Percentiles rank a stretch among this genome's conserved stretches.
Conservation (phyloP, 1,140 invertebrate species). For the Schlechtendalia chinensis region DNA sequence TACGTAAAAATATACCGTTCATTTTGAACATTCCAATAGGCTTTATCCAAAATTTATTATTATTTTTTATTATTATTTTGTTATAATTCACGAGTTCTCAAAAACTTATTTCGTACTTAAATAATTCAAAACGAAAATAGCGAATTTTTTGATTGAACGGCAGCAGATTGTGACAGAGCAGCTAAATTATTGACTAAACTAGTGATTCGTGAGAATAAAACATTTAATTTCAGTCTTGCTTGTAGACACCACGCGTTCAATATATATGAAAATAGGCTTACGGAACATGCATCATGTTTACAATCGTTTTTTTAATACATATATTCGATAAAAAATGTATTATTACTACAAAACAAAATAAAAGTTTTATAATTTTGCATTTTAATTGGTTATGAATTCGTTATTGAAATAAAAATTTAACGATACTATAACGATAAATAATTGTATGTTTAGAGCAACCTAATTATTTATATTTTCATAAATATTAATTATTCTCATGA, state of each 20-base stretch:
- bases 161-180: neutral
- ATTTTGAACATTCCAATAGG: neutral
- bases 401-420: neutral
- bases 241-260: neutral
- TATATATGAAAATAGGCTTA: conserved; percentile 16
- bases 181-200: no score
- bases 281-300: neutral
- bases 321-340: no score
- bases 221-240: conserved; percentile 4
- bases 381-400: neutral
- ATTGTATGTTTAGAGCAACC: no score
- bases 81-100: neutral
- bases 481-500: no score
- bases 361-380: neutral
- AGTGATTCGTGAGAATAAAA: no score
- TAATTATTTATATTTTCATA: no score
- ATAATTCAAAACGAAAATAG: neutral
- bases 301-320: conserved; percentile 13
- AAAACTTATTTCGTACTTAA: neutral
- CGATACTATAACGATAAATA: no score
- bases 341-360: neutral
- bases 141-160: neutral
- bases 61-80: neutral
- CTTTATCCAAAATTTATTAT: neutral
- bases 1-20: neutral